Percentiles rank a stretch among this genome's conserved stretches.
These are phyloP conservation scores for Leucophenga maculata DNA, from an alignment of 2,888 invertebrate genomes.

Conservation along the genomic window DNA sequence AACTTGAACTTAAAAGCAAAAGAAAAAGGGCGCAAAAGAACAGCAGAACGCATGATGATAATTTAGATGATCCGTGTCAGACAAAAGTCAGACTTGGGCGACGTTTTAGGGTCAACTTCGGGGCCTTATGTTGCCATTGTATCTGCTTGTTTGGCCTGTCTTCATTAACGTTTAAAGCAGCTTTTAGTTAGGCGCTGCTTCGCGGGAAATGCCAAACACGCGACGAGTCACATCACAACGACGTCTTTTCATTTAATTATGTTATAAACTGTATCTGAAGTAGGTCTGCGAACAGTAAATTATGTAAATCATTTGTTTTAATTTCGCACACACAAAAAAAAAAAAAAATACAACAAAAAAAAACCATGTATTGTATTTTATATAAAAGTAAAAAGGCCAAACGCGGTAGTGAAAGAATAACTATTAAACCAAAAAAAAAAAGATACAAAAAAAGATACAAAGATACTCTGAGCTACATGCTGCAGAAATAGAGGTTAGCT, in stretches of 20 bases:
- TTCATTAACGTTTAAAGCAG: no score
- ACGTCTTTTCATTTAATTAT: slow-evolving; percentile 13
- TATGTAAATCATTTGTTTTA: slow-evolving; percentile 21
- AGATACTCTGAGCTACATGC: slow-evolving; percentile 10
- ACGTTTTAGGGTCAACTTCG: no score
- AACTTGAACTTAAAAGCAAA: no score
- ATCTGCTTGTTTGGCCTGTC: no score
- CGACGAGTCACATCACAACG: background rate
- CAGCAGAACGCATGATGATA: no score
- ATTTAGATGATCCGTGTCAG: no score
- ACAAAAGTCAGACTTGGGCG: no score
- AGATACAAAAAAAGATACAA: background rate
- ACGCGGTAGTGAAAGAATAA: background rate
- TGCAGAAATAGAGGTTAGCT: slow-evolving; percentile 4
- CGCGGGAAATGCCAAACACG: no score
- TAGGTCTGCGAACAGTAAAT: slow-evolving; percentile 21
- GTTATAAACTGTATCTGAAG: slow-evolving; percentile 20
- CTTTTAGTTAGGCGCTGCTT: no score
- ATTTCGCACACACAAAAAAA: slow-evolving; percentile 1
- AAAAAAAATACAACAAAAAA: background rate
- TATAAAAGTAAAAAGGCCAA: background rate
- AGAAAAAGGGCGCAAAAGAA: no score
- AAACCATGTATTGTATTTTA: background rate
- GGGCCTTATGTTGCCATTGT: no score
- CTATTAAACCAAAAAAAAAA: background rate